These are phyloP conservation scores for Ephialtes manifestator DNA, from an alignment of 2,888 invertebrate species.

Conservation along the genomic window DNA sequence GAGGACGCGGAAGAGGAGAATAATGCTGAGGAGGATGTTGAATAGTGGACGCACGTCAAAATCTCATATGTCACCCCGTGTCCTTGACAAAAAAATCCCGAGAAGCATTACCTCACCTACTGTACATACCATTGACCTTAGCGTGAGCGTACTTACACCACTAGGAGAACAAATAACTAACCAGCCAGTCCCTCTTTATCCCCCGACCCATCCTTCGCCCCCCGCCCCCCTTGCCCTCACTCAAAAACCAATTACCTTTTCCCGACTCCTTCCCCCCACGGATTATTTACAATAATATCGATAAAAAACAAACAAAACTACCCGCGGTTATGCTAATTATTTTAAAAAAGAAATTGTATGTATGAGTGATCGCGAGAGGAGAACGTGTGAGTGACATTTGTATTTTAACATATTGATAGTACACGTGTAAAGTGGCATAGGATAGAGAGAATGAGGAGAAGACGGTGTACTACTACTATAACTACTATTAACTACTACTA, in stretches of 20 bases:
- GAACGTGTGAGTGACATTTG: constrained; percentile 84
- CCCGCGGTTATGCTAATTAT: constrained; percentile 85
- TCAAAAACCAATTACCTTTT: constrained; percentile 60
- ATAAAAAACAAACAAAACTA: constrained; percentile 76
- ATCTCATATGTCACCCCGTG: constrained; percentile 85
- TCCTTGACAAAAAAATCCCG: constrained; percentile 79
- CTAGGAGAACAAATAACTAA: constrained; percentile 83
- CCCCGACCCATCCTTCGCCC: constrained; percentile 57
- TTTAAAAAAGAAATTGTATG: constrained; percentile 84
- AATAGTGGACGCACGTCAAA: constrained; percentile 85
- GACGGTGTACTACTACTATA: constrained; percentile 71
- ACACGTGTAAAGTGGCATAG: constrained; percentile 85
- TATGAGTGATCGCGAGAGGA: constrained; percentile 78
- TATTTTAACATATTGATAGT: constrained; percentile 86
- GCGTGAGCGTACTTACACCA: constrained; percentile 86
- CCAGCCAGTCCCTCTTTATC: constrained; percentile 75
- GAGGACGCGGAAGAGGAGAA: constrained; percentile 89
- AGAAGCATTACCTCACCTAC: constrained; percentile 83
- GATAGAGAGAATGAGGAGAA: constrained; percentile 77
- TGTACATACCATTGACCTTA: constrained; percentile 86
- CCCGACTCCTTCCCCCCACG: constrained; percentile 70
- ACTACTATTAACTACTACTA: constrained; percentile 69
- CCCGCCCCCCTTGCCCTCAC: constrained; percentile 61
- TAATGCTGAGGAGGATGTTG: constrained; percentile 89
- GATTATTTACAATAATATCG: constrained; percentile 84